Evolutionary conservation across 2,113 vertebrate genomes (phyloP), one percentile per base, ranked within the genome.

Genomic region (Pao palembangensis): DNA sequence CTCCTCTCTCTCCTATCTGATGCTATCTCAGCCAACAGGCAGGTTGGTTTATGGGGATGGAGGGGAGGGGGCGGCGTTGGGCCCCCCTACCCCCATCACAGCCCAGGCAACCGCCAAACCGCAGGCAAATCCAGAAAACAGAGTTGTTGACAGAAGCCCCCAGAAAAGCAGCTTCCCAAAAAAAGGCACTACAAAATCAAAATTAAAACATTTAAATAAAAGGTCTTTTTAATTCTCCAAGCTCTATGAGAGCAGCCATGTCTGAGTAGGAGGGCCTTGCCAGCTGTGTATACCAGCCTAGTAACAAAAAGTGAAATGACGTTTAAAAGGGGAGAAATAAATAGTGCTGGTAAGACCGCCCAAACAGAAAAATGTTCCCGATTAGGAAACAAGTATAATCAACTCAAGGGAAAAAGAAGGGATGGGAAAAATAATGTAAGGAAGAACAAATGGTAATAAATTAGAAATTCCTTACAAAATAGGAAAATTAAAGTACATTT

Each of bases 171-270:
- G 95, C 94, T 92, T 94, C 96, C 82, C 67, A 78, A 87, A 85
- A 84, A 85, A 88, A 88, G 96, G 96, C 95, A 99, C 96, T 95
- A 93, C 93, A 87, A 94, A 98, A 96, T 93, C 92, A 94, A 47
- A 93, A 93, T 75, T 50, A 84, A 81, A 89, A 89, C 68, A 85
- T 82, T 88, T 81, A 87, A 88, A 90, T 90, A 89, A 92, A 84
- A 91, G 86, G 83, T 67, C 89, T n/a, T 49, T 16, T 4, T 17
- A 17, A 47, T 17, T 90, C 85, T 94, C 90, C 88, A 88, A 86
- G 93, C 91, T 96, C 95, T 95, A 90, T 93, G 92, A 93, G 93
- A 94, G 93, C 93, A 92, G 90, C 92, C 90, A 88, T 84, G 88
- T 86, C 90, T 93, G 92, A 91, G 90, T 88, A 90, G 87, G 86